A percentile compares a stretch with the other conserved stretches of the same genome.
phyloP scores from a whole-genome alignment of 2,888 invertebrate species.

The Atethmia centrago region DNA sequence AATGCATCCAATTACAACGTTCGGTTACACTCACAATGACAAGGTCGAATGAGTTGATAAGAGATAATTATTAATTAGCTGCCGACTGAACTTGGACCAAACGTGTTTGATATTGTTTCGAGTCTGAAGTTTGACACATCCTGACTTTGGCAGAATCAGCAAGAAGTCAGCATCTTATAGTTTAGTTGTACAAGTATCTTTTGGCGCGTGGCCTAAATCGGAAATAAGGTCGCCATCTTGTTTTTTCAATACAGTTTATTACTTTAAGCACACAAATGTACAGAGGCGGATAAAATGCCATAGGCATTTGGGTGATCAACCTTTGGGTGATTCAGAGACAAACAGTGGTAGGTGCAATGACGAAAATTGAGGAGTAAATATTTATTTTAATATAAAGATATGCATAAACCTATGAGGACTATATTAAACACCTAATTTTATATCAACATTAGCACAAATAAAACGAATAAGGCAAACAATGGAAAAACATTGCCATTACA shows the following conservation, averaged over 20 bases:
- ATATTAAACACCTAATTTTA: no score
- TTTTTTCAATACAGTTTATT: not conserved
- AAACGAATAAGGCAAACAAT: no score
- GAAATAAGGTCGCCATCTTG: not conserved
- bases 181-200: not conserved
- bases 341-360: no score
- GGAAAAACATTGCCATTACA: no score
- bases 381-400: not conserved
- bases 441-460: no score
- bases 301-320: no score
- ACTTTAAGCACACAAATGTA: not conserved
- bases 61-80: slow-evolving; percentile 45
- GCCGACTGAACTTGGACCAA: slow-evolving; percentile 10
- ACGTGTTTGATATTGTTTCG: slow-evolving; percentile 7
- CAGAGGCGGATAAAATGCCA: not conserved
- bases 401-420: no score
- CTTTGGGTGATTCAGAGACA: no score
- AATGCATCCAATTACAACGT: slow-evolving; percentile 58
- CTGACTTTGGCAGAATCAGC: not conserved
- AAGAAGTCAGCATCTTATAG: not conserved
- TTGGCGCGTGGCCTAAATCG: not conserved
- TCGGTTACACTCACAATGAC: slow-evolving; percentile 43
- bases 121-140: slow-evolving; percentile 7
- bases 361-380: not conserved
- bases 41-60: slow-evolving; percentile 60